Evolutionary conservation across 2,113 vertebrate genomes (phyloP).

Genomic region (Sinocyclocheilus grahami): DNA sequence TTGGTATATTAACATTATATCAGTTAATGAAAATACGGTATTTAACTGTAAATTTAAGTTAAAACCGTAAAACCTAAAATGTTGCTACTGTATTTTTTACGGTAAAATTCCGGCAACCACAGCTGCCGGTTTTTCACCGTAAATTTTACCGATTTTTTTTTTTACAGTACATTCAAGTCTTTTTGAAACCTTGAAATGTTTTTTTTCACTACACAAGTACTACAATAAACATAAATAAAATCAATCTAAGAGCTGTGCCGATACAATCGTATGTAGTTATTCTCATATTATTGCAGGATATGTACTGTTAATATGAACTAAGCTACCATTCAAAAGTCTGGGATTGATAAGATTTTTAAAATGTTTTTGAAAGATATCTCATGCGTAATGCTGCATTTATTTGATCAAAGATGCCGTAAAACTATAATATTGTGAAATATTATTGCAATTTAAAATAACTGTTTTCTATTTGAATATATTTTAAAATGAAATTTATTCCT

Average conservation of each 20-base stretch:
- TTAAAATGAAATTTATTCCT: too few relatives aligned
- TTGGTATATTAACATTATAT: too few relatives aligned
- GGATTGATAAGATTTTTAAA: too few relatives aligned
- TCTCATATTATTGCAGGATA: not conserved
- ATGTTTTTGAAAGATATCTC: not conserved
- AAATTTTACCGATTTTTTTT: too few relatives aligned
- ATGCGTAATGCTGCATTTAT: not conserved
- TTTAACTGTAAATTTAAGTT: too few relatives aligned
- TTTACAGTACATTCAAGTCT: not conserved
- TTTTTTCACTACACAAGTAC: constrained; percentile 23
- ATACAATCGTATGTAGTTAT: not conserved
- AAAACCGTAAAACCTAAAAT: too few relatives aligned
- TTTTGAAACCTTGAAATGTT: not conserved
- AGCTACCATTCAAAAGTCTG: not conserved
- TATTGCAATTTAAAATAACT: not conserved
- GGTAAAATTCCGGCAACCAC: too few relatives aligned
- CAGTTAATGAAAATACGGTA: too few relatives aligned
- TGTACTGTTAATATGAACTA: not conserved
- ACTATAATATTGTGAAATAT: not conserved
- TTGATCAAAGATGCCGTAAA: not conserved
- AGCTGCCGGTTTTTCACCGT: too few relatives aligned
- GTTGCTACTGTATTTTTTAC: too few relatives aligned
- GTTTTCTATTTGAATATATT: too few relatives aligned
- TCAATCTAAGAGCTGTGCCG: not conserved
- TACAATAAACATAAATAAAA: constrained; percentile 47